Evolutionary conservation across 2,888 invertebrate genomes (phyloP), one percentile per base, ranked within the genome.

Genomic region (Lasioglossum lativentre): DNA sequence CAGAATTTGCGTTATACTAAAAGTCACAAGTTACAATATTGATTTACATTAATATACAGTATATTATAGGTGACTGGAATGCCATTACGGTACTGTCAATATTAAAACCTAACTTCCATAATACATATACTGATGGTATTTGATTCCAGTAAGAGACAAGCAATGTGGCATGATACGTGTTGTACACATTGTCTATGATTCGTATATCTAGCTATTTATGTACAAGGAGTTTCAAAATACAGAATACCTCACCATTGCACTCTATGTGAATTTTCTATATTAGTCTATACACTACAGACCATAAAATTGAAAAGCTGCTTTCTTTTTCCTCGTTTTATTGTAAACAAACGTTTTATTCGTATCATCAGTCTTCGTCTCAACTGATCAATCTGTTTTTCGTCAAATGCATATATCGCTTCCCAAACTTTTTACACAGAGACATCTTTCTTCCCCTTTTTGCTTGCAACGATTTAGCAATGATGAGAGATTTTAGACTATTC

Each of bases 11-110:
- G 34, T n/a, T 79, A 82, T 66, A 27, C 74, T 85, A 79, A 75
- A 74, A 85, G 45, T 79, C 74, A 77, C 38, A 71, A 86, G 77
- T 82, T 78, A 86, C 77, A 74, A 75, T 86, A 75, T 82, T 59
- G 52, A 80, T 86, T 82, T 82, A 80, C 81, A 86, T 86, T 86
- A 86, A 78, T 86, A 86, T 86, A 86, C 82, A 85, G 74, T 86
- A 83, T 87, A 56, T 80, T 80, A 88, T 83, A 82, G 63, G 75
- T 81, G 88, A 88, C 83, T 84, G 86, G 86, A 88, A 88, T 89
- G 88, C 88, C 86, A 82, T 86, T 82, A 75, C 63, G 79, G 88
- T 89, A 88, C 88, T 84, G 78, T 89, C 75, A 80, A 84, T 86
- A 86, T 80, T 83, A 88, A 87, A 87, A 87, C 83, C 82, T 87